Evolutionary conservation across 2,113 vertebrate genomes (phyloP).

Genomic region (Albula goreensis): DNA sequence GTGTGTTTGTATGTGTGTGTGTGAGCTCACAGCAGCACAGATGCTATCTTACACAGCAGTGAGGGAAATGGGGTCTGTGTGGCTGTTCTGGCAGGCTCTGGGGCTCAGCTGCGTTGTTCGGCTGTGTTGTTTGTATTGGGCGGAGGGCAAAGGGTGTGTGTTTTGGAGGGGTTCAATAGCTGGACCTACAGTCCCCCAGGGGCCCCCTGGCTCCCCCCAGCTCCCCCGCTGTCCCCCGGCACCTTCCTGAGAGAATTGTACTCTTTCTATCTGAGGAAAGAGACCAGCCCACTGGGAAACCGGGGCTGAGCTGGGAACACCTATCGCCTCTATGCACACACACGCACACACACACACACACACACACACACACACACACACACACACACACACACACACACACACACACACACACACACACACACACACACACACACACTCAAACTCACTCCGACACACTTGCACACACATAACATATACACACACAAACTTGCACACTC

Average conservation of each 20-base stretch:
- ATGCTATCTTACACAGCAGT: not conserved
- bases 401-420: not conserved
- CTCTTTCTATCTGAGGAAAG: constrained; percentile 80
- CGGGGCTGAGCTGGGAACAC: constrained; percentile 56
- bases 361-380: not conserved
- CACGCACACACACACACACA: constrained; percentile 26
- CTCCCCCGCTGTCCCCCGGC: constrained; percentile 54
- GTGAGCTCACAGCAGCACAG: constrained; percentile 24
- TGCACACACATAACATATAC: not conserved
- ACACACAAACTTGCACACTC: not conserved
- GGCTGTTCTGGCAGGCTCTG: constrained; percentile 34
- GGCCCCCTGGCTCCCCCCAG: constrained; percentile 34
- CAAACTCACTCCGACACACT: constrained; percentile 1
- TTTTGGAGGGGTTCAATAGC: constrained; percentile 32
- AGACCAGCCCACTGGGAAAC: constrained; percentile 70
- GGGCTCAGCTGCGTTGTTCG: constrained; percentile 26
- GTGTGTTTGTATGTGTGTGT: constrained; percentile 41
- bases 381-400: too few species aligned
- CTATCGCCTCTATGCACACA: constrained; percentile 35
- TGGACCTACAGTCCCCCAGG: constrained; percentile 56
- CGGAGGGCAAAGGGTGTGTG: constrained; percentile 9
- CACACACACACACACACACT: too few species aligned
- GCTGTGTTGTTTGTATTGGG: constrained; percentile 60
- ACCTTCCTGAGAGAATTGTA: constrained; percentile 77
- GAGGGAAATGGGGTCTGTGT: constrained; percentile 40